Conservation (phyloP, 2,888 invertebrate genomes). For the Diaphora mendica region DNA sequence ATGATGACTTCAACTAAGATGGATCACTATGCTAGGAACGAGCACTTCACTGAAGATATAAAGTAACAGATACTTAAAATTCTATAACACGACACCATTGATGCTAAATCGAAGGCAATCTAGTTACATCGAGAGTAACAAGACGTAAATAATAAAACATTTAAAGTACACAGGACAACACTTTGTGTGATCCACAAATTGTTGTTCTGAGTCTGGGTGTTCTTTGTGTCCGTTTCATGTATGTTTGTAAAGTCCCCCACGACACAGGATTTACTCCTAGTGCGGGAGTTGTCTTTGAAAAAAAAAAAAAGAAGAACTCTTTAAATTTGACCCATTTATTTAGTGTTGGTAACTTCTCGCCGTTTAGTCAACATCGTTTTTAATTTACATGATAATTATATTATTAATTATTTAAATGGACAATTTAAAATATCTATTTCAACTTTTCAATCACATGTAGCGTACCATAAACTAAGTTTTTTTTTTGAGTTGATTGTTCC, state of each 20-base stretch:
- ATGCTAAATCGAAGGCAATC: conserved; percentile 54
- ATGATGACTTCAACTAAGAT: conserved; percentile 50
- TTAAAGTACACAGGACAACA: too few species aligned
- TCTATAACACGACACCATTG: conserved; percentile 53
- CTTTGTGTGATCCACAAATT: too few species aligned
- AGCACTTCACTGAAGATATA: conserved; percentile 33
- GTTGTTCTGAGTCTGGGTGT: too few species aligned
- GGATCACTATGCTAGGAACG: conserved; percentile 42
- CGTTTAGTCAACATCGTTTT: conserved; percentile 11
- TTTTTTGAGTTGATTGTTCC: conserved; percentile 29
- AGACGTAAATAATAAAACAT: conserved; percentile 33
- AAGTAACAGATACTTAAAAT: conserved; percentile 53
- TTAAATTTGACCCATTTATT: conserved; percentile 24
- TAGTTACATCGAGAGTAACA: conserved; percentile 48
- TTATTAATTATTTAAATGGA: conserved; percentile 1
- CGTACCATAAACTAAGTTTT: conserved; percentile 23
- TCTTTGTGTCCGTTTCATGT: too few species aligned
- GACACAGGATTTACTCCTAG: too few species aligned
- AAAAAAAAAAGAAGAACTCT: conserved; percentile 21
- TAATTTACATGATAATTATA: neutral
- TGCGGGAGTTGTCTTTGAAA: too few species aligned
- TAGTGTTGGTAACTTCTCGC: conserved; percentile 9
- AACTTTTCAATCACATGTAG: conserved; percentile 30
- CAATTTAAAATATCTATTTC: neutral
- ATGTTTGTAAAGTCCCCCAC: too few species aligned